These are phyloP conservation scores for Clamator glandarius DNA, from an alignment of 2,797 vertebrate genomes.

Conservation along the genomic window DNA sequence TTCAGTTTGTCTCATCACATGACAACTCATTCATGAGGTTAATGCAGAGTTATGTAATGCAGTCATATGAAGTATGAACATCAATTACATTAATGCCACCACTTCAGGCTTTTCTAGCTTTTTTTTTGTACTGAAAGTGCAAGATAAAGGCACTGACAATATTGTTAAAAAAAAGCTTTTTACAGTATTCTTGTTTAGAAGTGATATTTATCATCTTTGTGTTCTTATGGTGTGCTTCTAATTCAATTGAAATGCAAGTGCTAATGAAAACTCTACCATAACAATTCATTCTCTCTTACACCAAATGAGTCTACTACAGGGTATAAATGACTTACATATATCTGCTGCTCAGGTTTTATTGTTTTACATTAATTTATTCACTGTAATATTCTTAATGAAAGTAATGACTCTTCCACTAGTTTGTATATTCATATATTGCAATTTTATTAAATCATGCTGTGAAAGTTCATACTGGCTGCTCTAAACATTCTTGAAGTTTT, in stretches of 20 bases:
- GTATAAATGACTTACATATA: conserved; percentile 83
- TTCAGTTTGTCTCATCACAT: neutral
- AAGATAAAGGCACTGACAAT: conserved; percentile 72
- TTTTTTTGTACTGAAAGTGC: conserved; percentile 56
- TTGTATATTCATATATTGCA: conserved; percentile 72
- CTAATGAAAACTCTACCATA: conserved; percentile 80
- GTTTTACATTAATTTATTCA: conserved; percentile 82
- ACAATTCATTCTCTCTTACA: conserved; percentile 74
- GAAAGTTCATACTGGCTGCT: conserved; percentile 73
- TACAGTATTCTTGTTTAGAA: conserved; percentile 76
- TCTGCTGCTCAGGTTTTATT: conserved; percentile 81
- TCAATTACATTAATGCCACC: conserved; percentile 6
- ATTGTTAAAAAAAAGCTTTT: conserved; percentile 55
- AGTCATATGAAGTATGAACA: conserved; percentile 45
- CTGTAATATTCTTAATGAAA: conserved; percentile 85
- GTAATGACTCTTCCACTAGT: conserved; percentile 81
- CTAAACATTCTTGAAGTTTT: conserved; percentile 70
- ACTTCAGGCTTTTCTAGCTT: conserved; percentile 25
- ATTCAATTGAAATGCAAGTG: conserved; percentile 81
- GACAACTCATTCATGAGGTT: conserved; percentile 11
- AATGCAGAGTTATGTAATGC: conserved; percentile 54
- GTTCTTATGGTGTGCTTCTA: conserved; percentile 67
- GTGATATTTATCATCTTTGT: conserved; percentile 79
- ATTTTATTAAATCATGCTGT: conserved; percentile 82
- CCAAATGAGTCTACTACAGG: conserved; percentile 76